Evolutionary conservation across 1,140 invertebrate genomes (phyloP), one percentile per base, ranked within the genome.

Genomic region (Conus ventricosus): DNA sequence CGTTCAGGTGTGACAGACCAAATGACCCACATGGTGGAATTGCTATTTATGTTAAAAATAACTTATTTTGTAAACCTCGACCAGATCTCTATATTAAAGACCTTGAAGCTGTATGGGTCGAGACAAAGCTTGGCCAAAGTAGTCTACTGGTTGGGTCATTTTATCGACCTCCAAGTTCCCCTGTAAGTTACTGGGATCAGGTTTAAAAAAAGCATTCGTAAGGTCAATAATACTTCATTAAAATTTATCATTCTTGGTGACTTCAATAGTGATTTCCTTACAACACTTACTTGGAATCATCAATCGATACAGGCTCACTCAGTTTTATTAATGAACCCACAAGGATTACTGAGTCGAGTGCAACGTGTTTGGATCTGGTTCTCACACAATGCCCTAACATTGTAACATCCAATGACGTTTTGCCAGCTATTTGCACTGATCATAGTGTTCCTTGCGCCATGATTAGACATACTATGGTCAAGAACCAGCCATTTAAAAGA

Each of bases 231-330:
- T 20, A 63, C 60, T 63, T 63, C 60, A 11, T 63, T 4, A 63
- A 63, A 63, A 63, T 63, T 63, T 63, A 39, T 84, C 2, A 53
- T 84, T 53, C 82, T 84, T 84, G 82, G 82, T 84, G 82, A 84
- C 39, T 84, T 84, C 51, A 84, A 84, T n/a, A n/a, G 25, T 39
- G 82, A 84, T n/a, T 20, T 27, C 60, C 51, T 11, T 15, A 53
- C 51, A 0, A 23, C 7, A 15, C n/a, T 20, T 39, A n/a, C 75
- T 78, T 20, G n/a, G 10, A 15, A 78, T 78, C n/a, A 78, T 78
- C 0, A 78, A 25, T 11, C 23, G n/a, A n/a, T 25, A 78, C n/a
- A 15, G n/a, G 23, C 75, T 78, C n/a, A 25, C 23, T 20, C 75
- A 78, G 5, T 23, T n/a, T 13, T n/a, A 78, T n/a, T n/a, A 25